Conservation (phyloP, 2,888 invertebrate genomes). For the Acronicta psi region DNA sequence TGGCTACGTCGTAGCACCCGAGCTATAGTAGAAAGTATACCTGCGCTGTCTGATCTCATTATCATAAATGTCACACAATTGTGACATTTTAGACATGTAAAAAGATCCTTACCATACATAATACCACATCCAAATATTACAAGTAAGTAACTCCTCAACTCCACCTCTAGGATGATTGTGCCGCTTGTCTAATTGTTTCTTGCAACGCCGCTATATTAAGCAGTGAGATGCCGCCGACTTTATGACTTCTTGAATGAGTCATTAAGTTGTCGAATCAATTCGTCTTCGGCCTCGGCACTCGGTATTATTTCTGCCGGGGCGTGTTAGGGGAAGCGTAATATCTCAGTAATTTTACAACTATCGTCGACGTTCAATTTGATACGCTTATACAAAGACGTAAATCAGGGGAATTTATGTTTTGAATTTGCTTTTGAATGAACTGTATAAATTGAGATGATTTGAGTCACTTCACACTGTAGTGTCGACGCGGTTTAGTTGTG, state of each 20-base stretch:
- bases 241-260: slow-evolving; percentile 87
- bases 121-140: slow-evolving; percentile 66
- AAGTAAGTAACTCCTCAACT: slow-evolving; percentile 46
- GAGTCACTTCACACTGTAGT: not conserved
- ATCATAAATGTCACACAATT: too few relatives aligned
- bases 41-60: too few relatives aligned
- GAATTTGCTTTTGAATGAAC: slow-evolving; percentile 2
- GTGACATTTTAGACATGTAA: too few relatives aligned
- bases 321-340: slow-evolving; percentile 56
- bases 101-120: too few relatives aligned
- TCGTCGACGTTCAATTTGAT: slow-evolving; percentile 38
- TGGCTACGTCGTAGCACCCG: slow-evolving; percentile 16
- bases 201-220: slow-evolving; percentile 87
- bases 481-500: too few relatives aligned
- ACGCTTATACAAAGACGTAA: slow-evolving; percentile 39
- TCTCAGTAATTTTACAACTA: slow-evolving; percentile 61
- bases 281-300: slow-evolving; percentile 70
- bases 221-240: slow-evolving; percentile 84
- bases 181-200: slow-evolving; percentile 88
- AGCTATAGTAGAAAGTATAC: not conserved
- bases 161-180: slow-evolving; percentile 78
- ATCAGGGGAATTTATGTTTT: slow-evolving; percentile 32
- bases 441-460: not conserved
- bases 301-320: slow-evolving; percentile 74
- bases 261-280: slow-evolving; percentile 87